phyloP scores from a whole-genome alignment of 2,113 vertebrate genomes.

The Etia nguti region DNA sequence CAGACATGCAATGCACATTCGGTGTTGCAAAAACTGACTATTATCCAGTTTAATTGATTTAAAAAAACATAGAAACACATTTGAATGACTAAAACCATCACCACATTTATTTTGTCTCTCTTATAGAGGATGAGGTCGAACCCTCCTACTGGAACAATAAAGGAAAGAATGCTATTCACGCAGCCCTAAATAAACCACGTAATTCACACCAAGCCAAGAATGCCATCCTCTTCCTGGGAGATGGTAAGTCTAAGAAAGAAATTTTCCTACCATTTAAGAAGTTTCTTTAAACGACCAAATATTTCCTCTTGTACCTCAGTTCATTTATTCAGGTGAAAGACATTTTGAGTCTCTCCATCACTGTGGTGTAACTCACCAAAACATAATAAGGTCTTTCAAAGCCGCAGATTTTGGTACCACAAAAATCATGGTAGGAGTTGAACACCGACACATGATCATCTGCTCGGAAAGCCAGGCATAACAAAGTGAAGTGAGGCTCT shows the following conservation, averaged over 20 bases:
- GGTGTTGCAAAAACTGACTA: background rate
- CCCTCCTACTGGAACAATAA: conserved; percentile 74
- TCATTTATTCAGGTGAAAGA: background rate
- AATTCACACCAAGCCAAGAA: conserved; percentile 70
- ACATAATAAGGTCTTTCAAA: background rate
- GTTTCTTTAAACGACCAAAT: background rate
- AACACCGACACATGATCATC: background rate
- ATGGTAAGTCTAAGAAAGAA: conserved; percentile 66
- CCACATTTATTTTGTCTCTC: background rate
- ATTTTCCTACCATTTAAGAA: background rate
- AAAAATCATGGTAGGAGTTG: background rate
- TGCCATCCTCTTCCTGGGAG: conserved; percentile 77
- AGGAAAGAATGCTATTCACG: conserved; percentile 52
- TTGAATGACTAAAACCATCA: background rate
- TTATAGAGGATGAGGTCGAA: conserved; percentile 62
- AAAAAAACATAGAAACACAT: background rate
- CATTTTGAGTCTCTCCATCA: background rate
- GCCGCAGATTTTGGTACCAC: background rate
- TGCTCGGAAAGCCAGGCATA: background rate
- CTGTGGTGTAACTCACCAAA: background rate
- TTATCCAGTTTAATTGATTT: background rate
- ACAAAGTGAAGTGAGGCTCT: background rate
- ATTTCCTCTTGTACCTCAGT: background rate
- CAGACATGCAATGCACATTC: background rate
- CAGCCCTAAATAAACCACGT: conserved; percentile 58